Percentiles rank a stretch among this genome's conserved stretches.
These are phyloP conservation scores for Ophiothrix spiculata DNA, from an alignment of 35 echinoderm and acorn worm species.

Conservation along the genomic window DNA sequence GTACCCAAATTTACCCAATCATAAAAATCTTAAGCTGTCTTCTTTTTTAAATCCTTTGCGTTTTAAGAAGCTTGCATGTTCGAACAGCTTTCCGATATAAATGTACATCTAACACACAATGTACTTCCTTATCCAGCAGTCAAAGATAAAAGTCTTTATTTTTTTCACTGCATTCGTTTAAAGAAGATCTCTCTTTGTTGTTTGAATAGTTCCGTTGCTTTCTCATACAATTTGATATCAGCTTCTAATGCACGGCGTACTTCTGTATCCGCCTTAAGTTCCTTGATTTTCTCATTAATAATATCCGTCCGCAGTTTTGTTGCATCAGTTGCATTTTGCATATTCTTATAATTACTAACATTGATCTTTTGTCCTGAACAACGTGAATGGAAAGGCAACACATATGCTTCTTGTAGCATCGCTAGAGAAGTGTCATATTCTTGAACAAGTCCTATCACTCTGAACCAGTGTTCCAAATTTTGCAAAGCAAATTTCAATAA, in stretches of 20 bases:
- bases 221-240: constrained; percentile 41
- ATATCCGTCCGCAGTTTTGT: not conserved
- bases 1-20: too few relatives aligned
- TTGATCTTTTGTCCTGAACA: constrained; percentile 71
- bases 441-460: constrained; percentile 72
- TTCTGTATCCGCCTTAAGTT: constrained; percentile 15
- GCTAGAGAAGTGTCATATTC: constrained; percentile 79
- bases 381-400: constrained; percentile 50
- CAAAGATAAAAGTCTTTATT: too few relatives aligned
- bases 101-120: too few relatives aligned
- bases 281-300: not conserved
- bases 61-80: too few relatives aligned
- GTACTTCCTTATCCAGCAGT: too few relatives aligned
- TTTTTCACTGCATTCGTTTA: not conserved
- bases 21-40: too few relatives aligned
- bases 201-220: constrained; percentile 43
- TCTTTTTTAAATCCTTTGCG: too few relatives aligned
- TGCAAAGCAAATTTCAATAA: constrained; percentile 45
- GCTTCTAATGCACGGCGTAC: constrained; percentile 16
- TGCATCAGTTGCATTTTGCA: not conserved
- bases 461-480: constrained; percentile 85
- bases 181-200: constrained; percentile 34
- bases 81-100: too few relatives aligned
- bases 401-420: constrained; percentile 65
- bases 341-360: constrained; percentile 56